These are phyloP conservation scores for Tinea pellionella DNA, from an alignment of 2,888 invertebrate genomes.

Conservation along the genomic window DNA sequence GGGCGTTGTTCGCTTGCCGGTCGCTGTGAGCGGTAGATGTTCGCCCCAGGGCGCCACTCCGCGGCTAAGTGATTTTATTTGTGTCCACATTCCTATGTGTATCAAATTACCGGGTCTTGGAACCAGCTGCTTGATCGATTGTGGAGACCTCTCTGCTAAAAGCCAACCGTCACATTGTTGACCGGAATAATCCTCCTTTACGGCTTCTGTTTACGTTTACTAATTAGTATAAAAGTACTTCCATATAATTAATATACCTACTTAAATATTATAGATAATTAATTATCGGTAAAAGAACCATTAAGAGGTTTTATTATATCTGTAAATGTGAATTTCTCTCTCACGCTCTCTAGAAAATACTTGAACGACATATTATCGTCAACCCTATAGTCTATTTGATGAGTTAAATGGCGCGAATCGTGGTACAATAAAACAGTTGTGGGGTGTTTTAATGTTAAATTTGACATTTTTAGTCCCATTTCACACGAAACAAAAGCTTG, in stretches of 20 bases:
- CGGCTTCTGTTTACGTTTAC: background rate
- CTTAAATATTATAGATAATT: no score
- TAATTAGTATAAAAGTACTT: no score
- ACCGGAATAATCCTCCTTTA: slow-evolving; percentile 25
- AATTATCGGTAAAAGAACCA: no score
- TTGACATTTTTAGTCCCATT: slow-evolving; percentile 42
- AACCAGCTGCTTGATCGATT: slow-evolving; percentile 62
- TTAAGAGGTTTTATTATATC: no score
- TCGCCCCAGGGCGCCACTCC: slow-evolving; percentile 60
- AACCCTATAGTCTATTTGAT: slow-evolving; percentile 21
- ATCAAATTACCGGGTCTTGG: slow-evolving; percentile 58
- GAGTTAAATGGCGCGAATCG: slow-evolving; percentile 40
- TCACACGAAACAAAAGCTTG: slow-evolving; percentile 28
- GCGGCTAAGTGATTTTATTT: slow-evolving; percentile 67
- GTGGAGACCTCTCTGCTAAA: slow-evolving; percentile 46
- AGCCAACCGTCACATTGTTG: slow-evolving; percentile 28
- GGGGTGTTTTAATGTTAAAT: slow-evolving; percentile 39
- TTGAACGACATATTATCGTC: background rate
- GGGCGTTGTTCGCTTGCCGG: slow-evolving; percentile 11
- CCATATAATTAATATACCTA: no score
- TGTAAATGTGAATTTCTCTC: no score
- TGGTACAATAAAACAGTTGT: slow-evolving; percentile 38
- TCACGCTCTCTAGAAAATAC: background rate
- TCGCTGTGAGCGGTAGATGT: slow-evolving; percentile 43
- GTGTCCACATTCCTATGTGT: slow-evolving; percentile 66